Percentiles rank a stretch among this genome's conserved stretches.
Conservation (phyloP, 2,888 invertebrate genomes). For the Candidula unifasciata region DNA sequence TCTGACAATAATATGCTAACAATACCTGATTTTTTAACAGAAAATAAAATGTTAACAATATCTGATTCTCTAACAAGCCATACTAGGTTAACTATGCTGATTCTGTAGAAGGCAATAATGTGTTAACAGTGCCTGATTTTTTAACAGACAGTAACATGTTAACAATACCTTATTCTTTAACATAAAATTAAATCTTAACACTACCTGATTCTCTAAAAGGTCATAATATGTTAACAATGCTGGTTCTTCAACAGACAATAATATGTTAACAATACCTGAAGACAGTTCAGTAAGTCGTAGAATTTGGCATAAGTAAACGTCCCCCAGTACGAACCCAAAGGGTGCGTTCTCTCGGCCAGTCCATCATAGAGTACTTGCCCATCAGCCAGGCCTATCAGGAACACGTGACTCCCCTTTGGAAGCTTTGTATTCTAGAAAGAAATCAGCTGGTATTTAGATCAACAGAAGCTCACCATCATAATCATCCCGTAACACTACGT, state of each 20-base stretch:
- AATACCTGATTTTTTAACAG: constrained; percentile 78
- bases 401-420: constrained; percentile 79
- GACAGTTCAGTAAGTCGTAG: constrained; percentile 79
- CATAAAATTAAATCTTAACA: no score
- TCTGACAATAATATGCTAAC: background rate
- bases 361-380: constrained; percentile 78
- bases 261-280: constrained; percentile 75
- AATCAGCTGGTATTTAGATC: background rate
- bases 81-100: no score
- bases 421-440: constrained; percentile 58
- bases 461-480: background rate
- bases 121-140: constrained; percentile 75
- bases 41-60: no score
- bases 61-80: no score
- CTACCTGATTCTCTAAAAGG: no score
- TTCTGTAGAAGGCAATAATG: background rate
- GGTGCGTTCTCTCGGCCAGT: constrained; percentile 78
- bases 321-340: constrained; percentile 77
- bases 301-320: constrained; percentile 79
- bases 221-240: no score
- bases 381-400: constrained; percentile 79
- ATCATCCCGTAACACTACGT: background rate
- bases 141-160: no score
- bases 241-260: no score
- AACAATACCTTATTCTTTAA: no score